These are phyloP conservation scores for Gracilinanus agilis DNA, from an alignment of 2,113 vertebrate genomes.

Conservation along the genomic window DNA sequence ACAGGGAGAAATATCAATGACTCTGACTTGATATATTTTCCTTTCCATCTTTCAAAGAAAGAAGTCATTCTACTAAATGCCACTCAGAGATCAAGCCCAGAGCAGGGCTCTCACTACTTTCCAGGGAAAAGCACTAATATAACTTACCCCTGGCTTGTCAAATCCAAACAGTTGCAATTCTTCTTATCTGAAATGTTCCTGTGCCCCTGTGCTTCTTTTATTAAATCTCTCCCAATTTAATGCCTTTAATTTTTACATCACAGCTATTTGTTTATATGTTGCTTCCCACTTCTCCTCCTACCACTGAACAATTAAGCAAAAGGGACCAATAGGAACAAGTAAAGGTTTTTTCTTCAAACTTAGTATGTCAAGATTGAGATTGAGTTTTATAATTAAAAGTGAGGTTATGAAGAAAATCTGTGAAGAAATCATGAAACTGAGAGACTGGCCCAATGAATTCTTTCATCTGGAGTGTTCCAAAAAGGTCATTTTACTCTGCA, in stretches of 20 bases:
- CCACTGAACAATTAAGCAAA: neutral
- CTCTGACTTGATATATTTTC: neutral
- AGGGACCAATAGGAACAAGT: neutral
- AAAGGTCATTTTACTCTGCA: conserved; percentile 47
- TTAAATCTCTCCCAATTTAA: neutral
- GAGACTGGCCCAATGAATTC: conserved; percentile 45
- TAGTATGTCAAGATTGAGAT: conserved; percentile 68
- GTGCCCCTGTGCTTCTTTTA: neutral
- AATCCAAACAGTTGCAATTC: conserved; percentile 56
- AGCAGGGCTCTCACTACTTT: conserved; percentile 88
- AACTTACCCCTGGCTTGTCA: conserved; percentile 78
- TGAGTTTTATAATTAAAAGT: conserved; percentile 58
- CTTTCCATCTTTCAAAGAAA: conserved; percentile 82
- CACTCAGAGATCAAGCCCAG: conserved; percentile 90
- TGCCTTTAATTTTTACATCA: neutral
- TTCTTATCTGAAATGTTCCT: conserved; percentile 56
- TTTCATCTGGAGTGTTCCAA: conserved; percentile 57
- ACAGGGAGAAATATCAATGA: neutral
- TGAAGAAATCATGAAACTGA: conserved; percentile 46
- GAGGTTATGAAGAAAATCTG: conserved; percentile 77
- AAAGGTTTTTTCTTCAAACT: conserved; percentile 62
- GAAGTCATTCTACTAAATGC: conserved; percentile 85
- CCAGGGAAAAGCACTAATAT: conserved; percentile 93
- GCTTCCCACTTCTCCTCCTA: neutral
- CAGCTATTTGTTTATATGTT: neutral